These are phyloP conservation scores for Acipenser ruthenus DNA, from an alignment of 2,797 vertebrate genomes.

Conservation along the genomic window DNA sequence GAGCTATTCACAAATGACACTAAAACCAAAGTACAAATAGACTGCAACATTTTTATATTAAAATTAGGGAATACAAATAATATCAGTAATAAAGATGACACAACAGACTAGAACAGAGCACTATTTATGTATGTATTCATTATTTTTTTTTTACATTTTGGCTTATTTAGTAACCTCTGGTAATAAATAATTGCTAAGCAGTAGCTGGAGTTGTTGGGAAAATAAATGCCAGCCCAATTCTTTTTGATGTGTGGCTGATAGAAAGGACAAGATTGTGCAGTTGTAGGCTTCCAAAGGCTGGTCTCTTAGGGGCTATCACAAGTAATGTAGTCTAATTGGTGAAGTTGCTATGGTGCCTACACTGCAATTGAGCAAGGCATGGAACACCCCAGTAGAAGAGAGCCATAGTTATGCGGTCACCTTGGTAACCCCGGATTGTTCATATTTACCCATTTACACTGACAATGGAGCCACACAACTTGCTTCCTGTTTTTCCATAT, in stretches of 20 bases:
- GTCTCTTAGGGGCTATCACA: conserved; percentile 23
- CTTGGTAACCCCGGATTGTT: conserved; percentile 17
- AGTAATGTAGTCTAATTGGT: conserved; percentile 13
- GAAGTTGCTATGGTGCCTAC: conserved; percentile 26
- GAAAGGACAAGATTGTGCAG: conserved; percentile 23
- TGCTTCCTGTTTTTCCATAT: conserved; percentile 13
- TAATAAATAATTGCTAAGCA: too few species aligned
- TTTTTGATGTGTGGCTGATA: conserved; percentile 26
- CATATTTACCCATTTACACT: conserved; percentile 7
- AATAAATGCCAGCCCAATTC: conserved; percentile 31
- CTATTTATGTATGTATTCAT: too few species aligned
- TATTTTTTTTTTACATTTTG: too few species aligned
- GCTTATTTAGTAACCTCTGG: too few species aligned
- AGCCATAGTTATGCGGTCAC: conserved; percentile 23
- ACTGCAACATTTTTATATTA: too few species aligned
- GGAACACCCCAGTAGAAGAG: conserved; percentile 19
- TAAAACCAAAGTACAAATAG: too few species aligned
- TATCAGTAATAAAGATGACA: too few species aligned
- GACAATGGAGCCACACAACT: conserved; percentile 11
- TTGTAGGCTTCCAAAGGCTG: conserved; percentile 23
- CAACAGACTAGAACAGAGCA: too few species aligned
- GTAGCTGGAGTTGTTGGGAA: not conserved
- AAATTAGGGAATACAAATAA: too few species aligned
- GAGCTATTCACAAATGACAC: too few species aligned
- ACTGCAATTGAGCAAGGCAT: conserved; percentile 23